Percentiles rank a stretch among this genome's conserved stretches.
Evolutionary conservation across 2,888 invertebrate species (phyloP).

Genomic region (Lasioglossum vierecki): DNA sequence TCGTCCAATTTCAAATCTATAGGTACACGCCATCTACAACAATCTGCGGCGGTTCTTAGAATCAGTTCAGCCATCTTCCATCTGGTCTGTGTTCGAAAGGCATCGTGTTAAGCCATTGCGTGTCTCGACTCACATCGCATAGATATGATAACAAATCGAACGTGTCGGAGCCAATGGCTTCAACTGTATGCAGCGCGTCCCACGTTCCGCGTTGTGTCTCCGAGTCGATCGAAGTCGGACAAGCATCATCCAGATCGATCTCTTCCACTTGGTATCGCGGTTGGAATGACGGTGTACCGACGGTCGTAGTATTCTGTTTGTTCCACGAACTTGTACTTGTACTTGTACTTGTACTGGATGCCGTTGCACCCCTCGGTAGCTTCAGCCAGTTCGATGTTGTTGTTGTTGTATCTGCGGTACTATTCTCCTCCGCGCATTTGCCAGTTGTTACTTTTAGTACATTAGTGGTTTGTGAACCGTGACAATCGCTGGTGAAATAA

Average conservation of each 20-base stretch:
- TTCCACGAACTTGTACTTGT: constrained; percentile 35
- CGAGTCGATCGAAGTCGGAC: constrained; percentile 57
- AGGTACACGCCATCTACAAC: not conserved
- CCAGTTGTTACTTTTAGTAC: constrained; percentile 33
- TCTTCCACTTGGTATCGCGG: constrained; percentile 30
- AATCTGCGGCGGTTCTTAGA: not conserved
- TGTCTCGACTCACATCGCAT: constrained; percentile 78
- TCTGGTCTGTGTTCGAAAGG: not conserved
- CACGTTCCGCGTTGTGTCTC: constrained; percentile 66
- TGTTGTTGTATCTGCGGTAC: constrained; percentile 59
- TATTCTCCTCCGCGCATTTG: constrained; percentile 60
- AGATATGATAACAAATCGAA: constrained; percentile 83
- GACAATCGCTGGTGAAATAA: constrained; percentile 45
- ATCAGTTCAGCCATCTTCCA: not conserved
- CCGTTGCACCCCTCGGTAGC: constrained; percentile 42
- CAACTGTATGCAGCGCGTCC: constrained; percentile 74
- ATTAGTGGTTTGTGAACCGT: constrained; percentile 40
- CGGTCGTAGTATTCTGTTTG: constrained; percentile 51
- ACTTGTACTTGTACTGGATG: constrained; percentile 31
- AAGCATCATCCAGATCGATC: constrained; percentile 57
- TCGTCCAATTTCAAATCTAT: not conserved
- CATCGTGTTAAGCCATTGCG: not conserved
- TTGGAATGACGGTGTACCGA: constrained; percentile 38
- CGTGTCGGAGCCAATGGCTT: constrained; percentile 71
- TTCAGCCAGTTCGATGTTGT: constrained; percentile 52